Percentiles rank a stretch among this genome's conserved stretches.
These are phyloP conservation scores for Sylvilagus bachmani DNA, from an alignment of 2,113 vertebrate species.

Conservation along the genomic window DNA sequence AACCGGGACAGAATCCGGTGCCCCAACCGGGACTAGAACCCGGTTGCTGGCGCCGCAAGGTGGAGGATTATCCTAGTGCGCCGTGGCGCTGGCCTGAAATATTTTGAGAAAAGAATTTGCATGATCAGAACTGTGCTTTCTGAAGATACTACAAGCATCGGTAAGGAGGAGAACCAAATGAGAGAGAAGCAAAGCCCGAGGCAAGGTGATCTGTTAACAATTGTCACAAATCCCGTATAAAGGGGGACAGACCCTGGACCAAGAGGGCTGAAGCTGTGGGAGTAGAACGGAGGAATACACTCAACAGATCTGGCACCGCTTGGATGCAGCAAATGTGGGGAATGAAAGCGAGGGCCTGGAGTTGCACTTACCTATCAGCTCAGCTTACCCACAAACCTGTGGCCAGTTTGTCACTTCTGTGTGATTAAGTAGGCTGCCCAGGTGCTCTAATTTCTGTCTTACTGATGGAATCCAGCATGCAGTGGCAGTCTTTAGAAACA, in stretches of 20 bases:
- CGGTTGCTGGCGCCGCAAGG: no score
- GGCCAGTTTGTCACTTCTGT: not conserved
- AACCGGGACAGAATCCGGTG: no score
- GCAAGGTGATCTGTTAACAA: not conserved
- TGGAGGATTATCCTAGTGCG: no score
- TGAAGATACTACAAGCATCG: not conserved
- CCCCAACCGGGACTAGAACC: no score
- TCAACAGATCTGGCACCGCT: not conserved
- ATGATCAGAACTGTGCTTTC: conserved; percentile 1
- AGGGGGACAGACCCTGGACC: not conserved
- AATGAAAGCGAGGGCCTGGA: not conserved
- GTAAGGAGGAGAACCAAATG: not conserved
- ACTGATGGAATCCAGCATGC: not conserved
- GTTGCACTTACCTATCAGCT: not conserved
- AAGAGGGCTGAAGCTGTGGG: not conserved
- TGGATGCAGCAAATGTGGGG: not conserved
- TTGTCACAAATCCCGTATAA: conserved; percentile 28
- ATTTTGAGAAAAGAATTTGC: not conserved
- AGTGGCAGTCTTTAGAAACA: conserved; percentile 21
- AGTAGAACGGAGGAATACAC: not conserved
- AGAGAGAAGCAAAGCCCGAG: conserved; percentile 43
- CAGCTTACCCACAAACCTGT: not conserved
- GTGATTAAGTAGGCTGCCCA: not conserved
- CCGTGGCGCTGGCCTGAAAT: not conserved
- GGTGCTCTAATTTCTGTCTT: not conserved